These are phyloP conservation scores for Berghia stephanieae DNA, from an alignment of 1,140 invertebrate species.

Conservation along the genomic window DNA sequence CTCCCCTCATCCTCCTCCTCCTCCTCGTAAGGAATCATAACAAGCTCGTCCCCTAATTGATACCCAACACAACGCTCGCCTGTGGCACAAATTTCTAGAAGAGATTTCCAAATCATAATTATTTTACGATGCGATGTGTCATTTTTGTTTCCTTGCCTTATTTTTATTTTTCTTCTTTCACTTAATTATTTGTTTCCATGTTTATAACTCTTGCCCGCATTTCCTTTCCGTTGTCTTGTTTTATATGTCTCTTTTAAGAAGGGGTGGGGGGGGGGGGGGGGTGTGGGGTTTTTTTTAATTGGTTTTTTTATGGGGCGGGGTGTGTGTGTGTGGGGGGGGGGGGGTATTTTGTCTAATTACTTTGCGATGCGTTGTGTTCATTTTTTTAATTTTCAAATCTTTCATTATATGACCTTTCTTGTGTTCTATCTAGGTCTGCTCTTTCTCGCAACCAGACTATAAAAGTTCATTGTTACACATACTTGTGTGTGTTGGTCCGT, in stretches of 20 bases:
- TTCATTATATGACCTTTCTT: no score
- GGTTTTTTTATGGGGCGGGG: not conserved
- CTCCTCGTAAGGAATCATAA: not conserved
- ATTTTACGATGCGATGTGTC: no score
- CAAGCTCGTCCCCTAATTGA: not conserved
- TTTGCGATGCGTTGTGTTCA: no score
- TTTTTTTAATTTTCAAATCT: no score
- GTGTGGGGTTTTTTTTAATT: not conserved
- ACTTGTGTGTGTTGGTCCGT: no score
- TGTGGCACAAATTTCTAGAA: not conserved
- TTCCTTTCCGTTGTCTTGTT: not conserved
- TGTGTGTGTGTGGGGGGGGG: conserved; percentile 3
- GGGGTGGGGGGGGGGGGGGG: not conserved
- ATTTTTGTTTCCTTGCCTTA: not conserved
- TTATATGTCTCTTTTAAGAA: not conserved
- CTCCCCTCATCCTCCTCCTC: not conserved
- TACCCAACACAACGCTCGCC: not conserved
- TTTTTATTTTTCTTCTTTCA: not conserved
- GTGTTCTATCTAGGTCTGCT: no score
- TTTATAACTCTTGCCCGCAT: not conserved
- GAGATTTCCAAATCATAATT: not conserved
- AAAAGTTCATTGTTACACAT: no score
- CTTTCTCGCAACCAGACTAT: no score
- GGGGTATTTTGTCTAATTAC: no score
- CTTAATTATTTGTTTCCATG: not conserved